Evolutionary conservation across 1,140 invertebrate genomes (phyloP), one percentile per base, ranked within the genome.

Genomic region (Sipha flava): DNA sequence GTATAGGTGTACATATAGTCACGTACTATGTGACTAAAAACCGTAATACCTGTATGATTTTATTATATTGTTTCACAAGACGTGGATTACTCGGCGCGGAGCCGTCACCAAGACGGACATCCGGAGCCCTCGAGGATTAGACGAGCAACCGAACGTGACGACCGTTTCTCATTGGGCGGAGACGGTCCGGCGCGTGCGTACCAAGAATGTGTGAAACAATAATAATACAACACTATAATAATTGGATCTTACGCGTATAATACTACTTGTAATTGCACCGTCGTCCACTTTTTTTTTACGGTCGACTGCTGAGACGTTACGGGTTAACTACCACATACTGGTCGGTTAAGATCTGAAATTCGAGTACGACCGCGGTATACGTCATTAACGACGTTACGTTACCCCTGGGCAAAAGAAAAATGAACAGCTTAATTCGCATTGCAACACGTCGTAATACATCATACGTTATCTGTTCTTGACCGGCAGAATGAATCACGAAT

Each of bases 111-210:
- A 68, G 23, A 49, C 40, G 68, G 40, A 47, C 49, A 21, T 75
- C 72, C 72, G 72, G 45, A 21, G 26, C 47, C 45, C n/a, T 12
- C n/a, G 16, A 31, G 47, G 72, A 52, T 75, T 54, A 66, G 29
- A 18, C 29, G 49, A 10, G 1, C 70, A 16, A 54, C 31, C 23
- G 31, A 75, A 49, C 72, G 31, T 75, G 21, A 54, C 21, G 1
- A 6, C 26, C 29, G 18, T 14, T 54, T 52, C 70, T 29, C 12
- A 72, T 72, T 72, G 45, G 43, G 29, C 18, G 18, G 43, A 31
- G 40, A 21, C 68, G 68, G 68, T 72, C 26, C 45, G 49, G 26
- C 68, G 68, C 68, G 68, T 49, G 68, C 68, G 68, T 45, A n/a
- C 1, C 29, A 62, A 3, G 4, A 62, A 62, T 62, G 59, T 62